Conservation (phyloP, 1,140 invertebrate genomes). For the Musca domestica region DNA sequence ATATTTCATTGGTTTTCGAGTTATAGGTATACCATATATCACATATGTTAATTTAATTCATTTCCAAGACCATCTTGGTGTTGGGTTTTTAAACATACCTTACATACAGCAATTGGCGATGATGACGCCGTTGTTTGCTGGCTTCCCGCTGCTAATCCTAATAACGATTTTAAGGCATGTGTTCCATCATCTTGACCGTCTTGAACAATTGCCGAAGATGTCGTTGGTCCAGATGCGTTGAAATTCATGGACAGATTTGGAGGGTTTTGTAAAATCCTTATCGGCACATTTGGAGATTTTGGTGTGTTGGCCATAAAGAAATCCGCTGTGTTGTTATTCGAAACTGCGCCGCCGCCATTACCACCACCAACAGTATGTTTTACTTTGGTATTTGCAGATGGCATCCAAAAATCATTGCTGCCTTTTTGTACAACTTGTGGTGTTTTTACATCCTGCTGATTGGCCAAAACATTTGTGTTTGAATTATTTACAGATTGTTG, state of each 20-base stretch:
- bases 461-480: no score
- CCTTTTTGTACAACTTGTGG: conserved; percentile 3
- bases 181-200: conserved; percentile 16
- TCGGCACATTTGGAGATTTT: neutral
- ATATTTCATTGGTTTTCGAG: no score
- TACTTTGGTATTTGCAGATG: conserved; percentile 20
- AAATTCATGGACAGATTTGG: neutral
- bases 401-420: conserved; percentile 26
- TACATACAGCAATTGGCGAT: no score
- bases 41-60: no score
- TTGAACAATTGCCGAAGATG: neutral
- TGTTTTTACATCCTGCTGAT: neutral
- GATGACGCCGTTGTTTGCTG: no score
- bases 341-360: neutral
- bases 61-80: no score
- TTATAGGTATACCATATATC: no score
- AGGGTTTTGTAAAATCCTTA: neutral
- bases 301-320: neutral
- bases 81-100: no score
- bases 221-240: neutral
- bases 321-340: neutral
- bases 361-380: neutral
- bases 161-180: conserved; percentile 12
- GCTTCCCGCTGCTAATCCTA: neutral
- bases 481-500: neutral